A percentile compares a stretch with the other conserved stretches of the same genome.
These are phyloP conservation scores for Capromys pilorides DNA, from an alignment of 2,797 vertebrate genomes.

Conservation along the genomic window DNA sequence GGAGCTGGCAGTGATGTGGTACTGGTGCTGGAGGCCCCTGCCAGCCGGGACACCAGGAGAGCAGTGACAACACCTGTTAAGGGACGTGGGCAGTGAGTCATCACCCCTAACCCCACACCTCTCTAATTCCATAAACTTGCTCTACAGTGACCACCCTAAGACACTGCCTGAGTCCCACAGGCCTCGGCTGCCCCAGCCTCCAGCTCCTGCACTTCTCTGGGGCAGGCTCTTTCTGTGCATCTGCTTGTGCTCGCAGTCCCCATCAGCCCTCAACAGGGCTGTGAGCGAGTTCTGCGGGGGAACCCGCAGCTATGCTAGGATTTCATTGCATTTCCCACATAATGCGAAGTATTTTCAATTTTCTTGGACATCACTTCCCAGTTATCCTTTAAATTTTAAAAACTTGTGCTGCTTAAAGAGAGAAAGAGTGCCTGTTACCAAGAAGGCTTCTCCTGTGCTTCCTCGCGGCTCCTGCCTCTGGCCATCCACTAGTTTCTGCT, in stretches of 20 bases:
- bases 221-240: too few relatives aligned
- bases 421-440: not conserved
- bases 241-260: too few relatives aligned
- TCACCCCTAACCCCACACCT: not conserved
- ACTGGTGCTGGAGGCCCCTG: fast-evolving
- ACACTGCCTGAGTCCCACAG: not conserved
- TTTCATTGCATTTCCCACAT: not conserved
- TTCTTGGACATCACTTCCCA: not conserved
- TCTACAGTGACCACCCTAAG: not conserved
- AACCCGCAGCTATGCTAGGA: not conserved
- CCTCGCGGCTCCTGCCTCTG: not conserved
- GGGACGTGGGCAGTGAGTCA: too few relatives aligned
- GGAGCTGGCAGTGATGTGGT: fast-evolving
- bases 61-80: fast-evolving
- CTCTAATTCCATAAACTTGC: fast-evolving
- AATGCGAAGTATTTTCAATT: too few relatives aligned
- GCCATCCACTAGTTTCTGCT: not conserved
- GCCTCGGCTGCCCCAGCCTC: not conserved
- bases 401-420: not conserved
- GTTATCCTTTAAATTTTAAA: not conserved
- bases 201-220: not conserved
- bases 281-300: not conserved
- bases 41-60: too few relatives aligned
- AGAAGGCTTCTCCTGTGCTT: fast-evolving
- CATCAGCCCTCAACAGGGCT: not conserved